These are phyloP conservation scores for Mugil cephalus DNA, from an alignment of 2,113 vertebrate species.

Conservation along the genomic window DNA sequence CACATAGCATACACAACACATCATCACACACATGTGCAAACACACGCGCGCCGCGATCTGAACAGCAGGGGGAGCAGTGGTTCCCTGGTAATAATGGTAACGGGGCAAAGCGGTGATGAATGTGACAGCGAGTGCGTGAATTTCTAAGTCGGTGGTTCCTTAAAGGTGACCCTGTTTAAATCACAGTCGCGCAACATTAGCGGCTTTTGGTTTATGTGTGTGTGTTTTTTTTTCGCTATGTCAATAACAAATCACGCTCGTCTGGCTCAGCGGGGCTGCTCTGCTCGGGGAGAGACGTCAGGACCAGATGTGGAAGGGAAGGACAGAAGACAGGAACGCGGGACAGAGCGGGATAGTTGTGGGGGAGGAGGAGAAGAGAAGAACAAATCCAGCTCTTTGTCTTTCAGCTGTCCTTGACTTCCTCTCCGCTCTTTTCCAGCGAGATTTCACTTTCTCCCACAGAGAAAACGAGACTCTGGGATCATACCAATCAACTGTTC, in stretches of 20 bases:
- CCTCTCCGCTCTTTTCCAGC: slow-evolving; percentile 45
- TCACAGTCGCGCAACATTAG: slow-evolving; percentile 7
- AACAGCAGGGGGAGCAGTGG: slow-evolving; percentile 79
- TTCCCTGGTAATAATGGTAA: slow-evolving; percentile 20
- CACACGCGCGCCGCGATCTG: not conserved
- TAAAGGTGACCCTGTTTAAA: slow-evolving; percentile 47
- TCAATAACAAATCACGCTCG: slow-evolving; percentile 24
- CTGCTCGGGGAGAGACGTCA: slow-evolving; percentile 35
- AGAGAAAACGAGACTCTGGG: slow-evolving; percentile 51
- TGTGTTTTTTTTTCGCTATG: slow-evolving; percentile 15
- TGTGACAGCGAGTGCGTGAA: not conserved
- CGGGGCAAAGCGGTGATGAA: slow-evolving; percentile 5
- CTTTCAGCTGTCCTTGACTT: slow-evolving; percentile 71
- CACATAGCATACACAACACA: slow-evolving; percentile 28
- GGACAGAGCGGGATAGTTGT: slow-evolving; percentile 53
- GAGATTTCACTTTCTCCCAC: slow-evolving; percentile 60
- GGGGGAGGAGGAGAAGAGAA: slow-evolving; percentile 65
- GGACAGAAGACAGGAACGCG: slow-evolving; percentile 35
- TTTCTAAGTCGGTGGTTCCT: slow-evolving; percentile 34
- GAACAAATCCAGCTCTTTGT: slow-evolving; percentile 71
- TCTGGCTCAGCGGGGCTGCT: slow-evolving; percentile 1
- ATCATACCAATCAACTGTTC: slow-evolving; percentile 44
- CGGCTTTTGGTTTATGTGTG: slow-evolving; percentile 25
- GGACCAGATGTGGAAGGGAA: slow-evolving; percentile 70
- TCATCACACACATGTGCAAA: not conserved